Base-by-base conservation (phyloP, 2,113 vertebrate genomes). In the Corythornis madagascariensis region DNA sequence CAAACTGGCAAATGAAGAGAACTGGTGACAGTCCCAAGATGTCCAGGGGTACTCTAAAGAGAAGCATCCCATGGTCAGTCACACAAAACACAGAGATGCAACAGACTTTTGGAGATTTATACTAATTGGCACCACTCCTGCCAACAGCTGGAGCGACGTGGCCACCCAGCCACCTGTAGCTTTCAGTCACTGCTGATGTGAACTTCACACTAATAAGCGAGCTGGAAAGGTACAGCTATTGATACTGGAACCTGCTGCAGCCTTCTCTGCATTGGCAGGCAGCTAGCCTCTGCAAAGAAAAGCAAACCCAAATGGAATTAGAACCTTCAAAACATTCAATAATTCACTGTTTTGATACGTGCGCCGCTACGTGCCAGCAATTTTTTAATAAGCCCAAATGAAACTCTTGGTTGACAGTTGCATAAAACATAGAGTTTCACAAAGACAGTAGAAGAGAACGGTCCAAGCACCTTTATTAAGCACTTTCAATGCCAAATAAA, bases 361-460 rank as follows among this genome's bases (percentile, higher is more conserved):
- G 59, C 47, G 43, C 35, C 38, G 22, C 55, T 45, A 38, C 3
- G 8, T 88, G 91, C 89, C 89, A 94, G 75, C 83, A 73, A 93
- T 76, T 96, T 94, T 80, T 94, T 90, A 93, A 94, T 10, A 89
- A 71, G 72, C n/a, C 74, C 74, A 93, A 95, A 96, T 94, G 84
- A 96, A 93, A 93, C 74, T 87, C 86, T 82, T 55, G 29, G 42
- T 95, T 89, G 81, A 90, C 84, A 89, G 87, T 8, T 80, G 75
- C 94, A 92, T 92, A 91, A 90, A 95, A 94, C 70, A 80, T 16
- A 35, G 64, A 77, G 64, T 71, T 90, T 92, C 82, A 77, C 67
- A 94, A 93, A 89, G 84, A 84, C 74, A 89, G 93, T 15, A 82
- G 87, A 78, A 75, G 60, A 91, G 84, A 83, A 80, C 82, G 45